Evolutionary conservation across 2,797 vertebrate genomes (phyloP).

Genomic region (Rallus crepitans): DNA sequence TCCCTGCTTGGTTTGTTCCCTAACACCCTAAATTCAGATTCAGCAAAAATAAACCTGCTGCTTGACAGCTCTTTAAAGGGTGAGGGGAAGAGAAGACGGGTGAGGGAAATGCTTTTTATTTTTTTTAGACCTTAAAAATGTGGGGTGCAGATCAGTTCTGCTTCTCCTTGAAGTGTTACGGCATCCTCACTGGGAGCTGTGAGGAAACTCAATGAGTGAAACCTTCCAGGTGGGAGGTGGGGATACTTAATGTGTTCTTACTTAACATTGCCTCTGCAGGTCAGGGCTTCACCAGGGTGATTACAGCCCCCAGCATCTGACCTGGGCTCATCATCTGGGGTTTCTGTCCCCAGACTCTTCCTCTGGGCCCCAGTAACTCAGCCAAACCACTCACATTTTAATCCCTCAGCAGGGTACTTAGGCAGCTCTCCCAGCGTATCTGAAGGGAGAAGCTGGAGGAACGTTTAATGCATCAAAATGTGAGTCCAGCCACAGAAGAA

Average conservation of each 20-base stretch:
- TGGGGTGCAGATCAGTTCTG: not conserved
- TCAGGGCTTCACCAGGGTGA: not conserved
- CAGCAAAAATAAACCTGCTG: constrained; percentile 22
- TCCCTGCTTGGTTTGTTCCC: not conserved
- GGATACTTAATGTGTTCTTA: not conserved
- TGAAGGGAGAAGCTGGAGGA: not conserved
- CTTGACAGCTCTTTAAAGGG: constrained; percentile 2
- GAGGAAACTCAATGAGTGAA: not conserved
- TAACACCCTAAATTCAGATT: not conserved
- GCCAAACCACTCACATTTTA: not conserved
- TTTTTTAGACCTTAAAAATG: not conserved
- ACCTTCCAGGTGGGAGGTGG: not conserved
- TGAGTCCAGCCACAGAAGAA: not conserved
- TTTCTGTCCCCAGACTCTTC: not conserved
- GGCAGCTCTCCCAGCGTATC: not conserved
- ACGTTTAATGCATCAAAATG: not conserved
- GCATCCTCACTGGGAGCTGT: not conserved
- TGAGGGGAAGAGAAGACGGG: not conserved
- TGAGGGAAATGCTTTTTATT: not conserved
- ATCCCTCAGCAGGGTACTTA: not conserved
- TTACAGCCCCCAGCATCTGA: not conserved
- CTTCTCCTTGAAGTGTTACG: not conserved
- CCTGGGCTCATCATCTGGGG: not conserved
- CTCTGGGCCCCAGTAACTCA: not conserved
- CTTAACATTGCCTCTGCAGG: not conserved